Evolutionary conservation across 2,888 invertebrate species (phyloP).

Genomic region (Antitype chi): DNA sequence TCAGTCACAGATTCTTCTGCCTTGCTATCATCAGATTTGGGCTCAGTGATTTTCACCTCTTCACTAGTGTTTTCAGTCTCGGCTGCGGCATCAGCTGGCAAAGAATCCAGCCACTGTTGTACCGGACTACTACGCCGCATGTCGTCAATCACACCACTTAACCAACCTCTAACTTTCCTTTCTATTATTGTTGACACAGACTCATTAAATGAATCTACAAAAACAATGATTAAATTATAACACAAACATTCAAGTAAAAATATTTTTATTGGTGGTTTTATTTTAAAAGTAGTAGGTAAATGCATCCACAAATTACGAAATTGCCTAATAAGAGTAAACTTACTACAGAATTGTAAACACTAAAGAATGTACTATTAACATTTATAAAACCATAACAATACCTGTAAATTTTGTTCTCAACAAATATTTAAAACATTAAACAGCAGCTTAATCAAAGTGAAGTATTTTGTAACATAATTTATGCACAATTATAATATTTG

Average conservation of each 20-base stretch:
- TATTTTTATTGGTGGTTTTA: neutral
- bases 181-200: conserved; percentile 87
- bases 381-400: conserved; percentile 5
- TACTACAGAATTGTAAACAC: neutral
- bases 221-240: conserved; percentile 23
- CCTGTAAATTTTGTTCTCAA: neutral
- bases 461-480: neutral
- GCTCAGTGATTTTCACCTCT: conserved; percentile 69
- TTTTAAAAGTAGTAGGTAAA: neutral
- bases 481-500: neutral
- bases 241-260: neutral
- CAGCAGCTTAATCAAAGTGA: neutral
- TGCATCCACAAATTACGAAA: neutral
- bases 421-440: conserved; percentile 1
- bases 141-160: conserved; percentile 88
- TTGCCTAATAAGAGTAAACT: neutral
- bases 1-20: conserved; percentile 82
- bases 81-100: conserved; percentile 85
- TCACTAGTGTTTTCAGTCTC: conserved; percentile 66
- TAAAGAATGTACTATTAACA: conserved; percentile 1
- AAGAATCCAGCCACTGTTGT: conserved; percentile 94
- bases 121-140: conserved; percentile 93
- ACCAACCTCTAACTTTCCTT: conserved; percentile 87
- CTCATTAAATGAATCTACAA: conserved; percentile 86
- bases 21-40: conserved; percentile 82